Evolutionary conservation across 2,888 invertebrate genomes (phyloP).

Genomic region (Anodontia alba): DNA sequence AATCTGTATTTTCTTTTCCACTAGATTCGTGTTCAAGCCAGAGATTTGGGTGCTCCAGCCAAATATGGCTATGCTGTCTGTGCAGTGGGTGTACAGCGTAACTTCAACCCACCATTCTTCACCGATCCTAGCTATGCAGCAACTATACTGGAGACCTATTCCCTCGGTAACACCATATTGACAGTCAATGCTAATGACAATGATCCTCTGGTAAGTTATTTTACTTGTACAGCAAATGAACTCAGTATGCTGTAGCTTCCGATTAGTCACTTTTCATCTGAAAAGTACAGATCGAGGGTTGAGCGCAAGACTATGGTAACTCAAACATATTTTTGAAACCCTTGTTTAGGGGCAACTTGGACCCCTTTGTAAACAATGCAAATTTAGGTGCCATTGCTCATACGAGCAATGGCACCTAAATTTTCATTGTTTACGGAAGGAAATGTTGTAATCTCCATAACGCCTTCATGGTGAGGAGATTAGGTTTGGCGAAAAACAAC

Average conservation of each 20-base stretch:
- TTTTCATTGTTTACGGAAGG: too few species aligned
- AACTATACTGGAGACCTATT: constrained; percentile 69
- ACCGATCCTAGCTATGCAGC: constrained; percentile 42
- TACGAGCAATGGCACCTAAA: too few species aligned
- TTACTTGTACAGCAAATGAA: background rate
- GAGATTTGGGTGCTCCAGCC: constrained; percentile 76
- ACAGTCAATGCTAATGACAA: constrained; percentile 74
- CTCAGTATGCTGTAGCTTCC: background rate
- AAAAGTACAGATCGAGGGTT: too few species aligned
- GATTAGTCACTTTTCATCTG: background rate
- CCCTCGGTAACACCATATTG: constrained; percentile 72
- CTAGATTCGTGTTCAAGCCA: constrained; percentile 80
- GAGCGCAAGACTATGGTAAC: too few species aligned
- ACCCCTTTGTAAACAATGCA: too few species aligned
- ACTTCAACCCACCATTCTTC: constrained; percentile 73
- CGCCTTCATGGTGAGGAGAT: too few species aligned
- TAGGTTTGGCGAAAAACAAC: too few species aligned
- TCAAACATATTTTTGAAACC: too few species aligned
- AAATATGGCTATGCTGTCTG: constrained; percentile 70
- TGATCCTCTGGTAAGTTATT: constrained; percentile 69
- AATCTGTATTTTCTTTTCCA: background rate
- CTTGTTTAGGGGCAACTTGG: too few species aligned
- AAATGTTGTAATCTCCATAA: too few species aligned
- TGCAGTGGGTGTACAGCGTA: constrained; percentile 69
- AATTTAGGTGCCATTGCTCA: too few species aligned